Conservation (phyloP, 2,113 vertebrate genomes). For the Stegostoma tigrinum region DNA sequence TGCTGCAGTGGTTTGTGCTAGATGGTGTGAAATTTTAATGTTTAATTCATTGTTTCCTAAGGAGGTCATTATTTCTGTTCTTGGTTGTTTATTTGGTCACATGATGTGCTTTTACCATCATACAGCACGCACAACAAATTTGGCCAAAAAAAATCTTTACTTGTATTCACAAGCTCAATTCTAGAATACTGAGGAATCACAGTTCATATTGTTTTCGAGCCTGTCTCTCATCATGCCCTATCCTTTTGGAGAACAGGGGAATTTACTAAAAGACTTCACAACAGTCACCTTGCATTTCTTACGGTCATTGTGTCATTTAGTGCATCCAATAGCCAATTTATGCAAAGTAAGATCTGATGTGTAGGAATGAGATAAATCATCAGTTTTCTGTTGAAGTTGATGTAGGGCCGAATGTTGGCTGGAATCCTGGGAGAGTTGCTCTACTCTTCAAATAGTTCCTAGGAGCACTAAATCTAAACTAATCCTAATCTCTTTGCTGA, state of each 20-base stretch:
- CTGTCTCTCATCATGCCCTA: background rate
- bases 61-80: background rate
- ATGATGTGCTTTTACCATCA: background rate
- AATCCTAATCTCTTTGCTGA: background rate
- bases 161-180: background rate
- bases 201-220: background rate
- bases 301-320: background rate
- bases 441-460: background rate
- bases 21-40: background rate
- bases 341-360: background rate
- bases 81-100: background rate
- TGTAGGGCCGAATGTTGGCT: background rate
- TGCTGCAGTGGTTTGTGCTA: background rate
- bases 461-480: background rate
- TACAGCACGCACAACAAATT: background rate
- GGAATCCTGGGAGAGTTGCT: background rate
- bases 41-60: background rate
- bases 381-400: background rate
- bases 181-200: background rate
- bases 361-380: background rate
- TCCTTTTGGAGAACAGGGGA: too few relatives aligned
- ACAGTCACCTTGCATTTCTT: background rate
- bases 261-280: background rate
- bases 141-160: background rate
- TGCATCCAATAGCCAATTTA: background rate